phyloP scores from a whole-genome alignment of 1,140 invertebrate species.

The Drosophila ananassae region DNA sequence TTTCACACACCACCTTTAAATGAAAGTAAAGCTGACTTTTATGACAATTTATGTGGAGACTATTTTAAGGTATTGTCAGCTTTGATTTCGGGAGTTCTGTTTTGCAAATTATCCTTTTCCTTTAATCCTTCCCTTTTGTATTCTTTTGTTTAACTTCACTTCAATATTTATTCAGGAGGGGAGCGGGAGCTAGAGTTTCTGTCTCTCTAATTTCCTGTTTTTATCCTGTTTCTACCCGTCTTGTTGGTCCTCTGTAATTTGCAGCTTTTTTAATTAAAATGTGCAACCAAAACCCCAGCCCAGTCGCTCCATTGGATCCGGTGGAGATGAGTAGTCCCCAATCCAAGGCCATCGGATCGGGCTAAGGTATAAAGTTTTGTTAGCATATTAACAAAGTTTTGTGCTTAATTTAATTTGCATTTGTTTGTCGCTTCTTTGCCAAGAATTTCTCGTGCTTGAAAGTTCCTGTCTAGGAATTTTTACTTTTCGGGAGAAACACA shows the following conservation, averaged over 20 bases:
- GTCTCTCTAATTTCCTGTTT: conserved; percentile 20
- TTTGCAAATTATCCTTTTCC: background rate
- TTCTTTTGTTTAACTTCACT: background rate
- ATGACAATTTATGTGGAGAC: too few species aligned
- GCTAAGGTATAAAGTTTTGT: conserved; percentile 49
- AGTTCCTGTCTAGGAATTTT: conserved; percentile 55
- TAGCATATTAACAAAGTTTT: conserved; percentile 77
- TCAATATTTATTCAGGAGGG: background rate
- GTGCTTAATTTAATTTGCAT: conserved; percentile 76
- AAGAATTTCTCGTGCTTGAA: conserved; percentile 32
- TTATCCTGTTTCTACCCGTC: conserved; percentile 1
- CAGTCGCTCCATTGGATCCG: conserved; percentile 4
- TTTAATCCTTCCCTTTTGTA: background rate
- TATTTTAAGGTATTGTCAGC: too few species aligned
- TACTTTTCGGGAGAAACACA: conserved; percentile 9
- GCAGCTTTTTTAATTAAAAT: conserved; percentile 69
- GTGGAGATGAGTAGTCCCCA: background rate
- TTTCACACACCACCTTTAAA: background rate
- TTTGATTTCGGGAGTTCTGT: background rate
- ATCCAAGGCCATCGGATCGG: background rate
- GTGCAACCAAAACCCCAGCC: conserved; percentile 33
- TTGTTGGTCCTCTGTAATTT: conserved; percentile 43
- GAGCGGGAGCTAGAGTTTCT: background rate
- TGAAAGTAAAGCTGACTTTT: background rate
- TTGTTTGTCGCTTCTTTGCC: conserved; percentile 28